Base-by-base conservation (phyloP, 2,113 vertebrate species). In the Oreochromis tanganicae region DNA sequence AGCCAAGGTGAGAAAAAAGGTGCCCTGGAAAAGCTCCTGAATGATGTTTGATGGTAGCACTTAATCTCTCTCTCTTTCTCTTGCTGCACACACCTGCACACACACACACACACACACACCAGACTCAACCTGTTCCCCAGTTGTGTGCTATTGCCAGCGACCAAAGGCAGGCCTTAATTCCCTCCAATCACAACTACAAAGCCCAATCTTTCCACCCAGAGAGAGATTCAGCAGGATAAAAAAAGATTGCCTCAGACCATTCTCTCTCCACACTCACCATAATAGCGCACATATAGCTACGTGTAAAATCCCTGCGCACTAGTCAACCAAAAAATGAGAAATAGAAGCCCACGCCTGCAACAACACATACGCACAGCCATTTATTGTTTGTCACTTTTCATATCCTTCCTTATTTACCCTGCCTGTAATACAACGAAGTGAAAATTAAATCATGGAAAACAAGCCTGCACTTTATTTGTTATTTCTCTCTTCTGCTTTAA, bases 111-210 rank as follows among this genome's bases (percentile, higher is more conserved):
- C 55, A 84, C 46, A 78, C 80, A 85, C 29, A 79, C 29, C 16
- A 85, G 54, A 82, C 90, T 91, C 84, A 89, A 84, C 88, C 88
- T 80, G 81, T 87, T 93, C 90, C 91, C 89, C 81, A 91, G 91
- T 91, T 89, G 91, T 91, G 83, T 86, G 85, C 89, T 84, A 83
- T 82, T 85, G 88, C 92, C 84, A 85, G 93, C 75, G 43, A 89
- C 88, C 88, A 91, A 93, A 94, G 90, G 83, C 90, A 86, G 83
- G 63, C 75, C 87, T 91, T 94, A 95, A 94, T 95, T 92, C 94
- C 82, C 86, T 92, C 88, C 93, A 95, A 95, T 95, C 93, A 93
- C 83, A 92, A 85, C 57, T 94, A 94, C 93, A 95, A 94, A 94
- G 92, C 88, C 85, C 90, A 92, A 93, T 93, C 87, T 89, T 85